Conservation (phyloP, 2,113 vertebrate genomes). For the Trematocara zebra region DNA sequence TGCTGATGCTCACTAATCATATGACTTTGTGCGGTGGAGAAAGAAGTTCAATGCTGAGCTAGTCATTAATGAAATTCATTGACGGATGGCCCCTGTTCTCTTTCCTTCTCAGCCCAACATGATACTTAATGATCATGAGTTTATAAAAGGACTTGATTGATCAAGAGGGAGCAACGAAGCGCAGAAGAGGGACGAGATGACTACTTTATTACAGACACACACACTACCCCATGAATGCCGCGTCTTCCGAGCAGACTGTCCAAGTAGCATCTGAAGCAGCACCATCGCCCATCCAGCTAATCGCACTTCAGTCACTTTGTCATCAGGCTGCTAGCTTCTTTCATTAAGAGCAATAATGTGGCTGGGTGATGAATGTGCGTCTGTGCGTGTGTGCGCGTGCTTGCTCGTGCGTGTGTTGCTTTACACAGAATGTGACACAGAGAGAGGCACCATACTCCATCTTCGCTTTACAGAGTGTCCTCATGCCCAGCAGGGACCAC, state of each 20-base stretch:
- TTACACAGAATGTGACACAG: conserved; percentile 59
- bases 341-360: conserved; percentile 90
- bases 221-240: conserved; percentile 42
- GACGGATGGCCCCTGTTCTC: conserved; percentile 68
- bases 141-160: conserved; percentile 82
- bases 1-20: conserved; percentile 51
- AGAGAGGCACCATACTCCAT: conserved; percentile 78
- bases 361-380: conserved; percentile 85
- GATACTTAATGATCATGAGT: conserved; percentile 80
- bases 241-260: conserved; percentile 56
- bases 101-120: conserved; percentile 61
- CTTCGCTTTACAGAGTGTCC: conserved; percentile 88
- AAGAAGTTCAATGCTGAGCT: conserved; percentile 45
- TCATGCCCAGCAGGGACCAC: conserved; percentile 84
- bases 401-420: conserved; percentile 45
- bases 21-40: conserved; percentile 38
- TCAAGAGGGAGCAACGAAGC: conserved; percentile 75
- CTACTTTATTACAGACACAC: conserved; percentile 82
- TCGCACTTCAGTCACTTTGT: conserved; percentile 89
- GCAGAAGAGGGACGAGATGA: conserved; percentile 69
- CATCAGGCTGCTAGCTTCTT: conserved; percentile 82
- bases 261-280: conserved; percentile 66
- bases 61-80: conserved; percentile 69
- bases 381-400: conserved; percentile 40
- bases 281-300: conserved; percentile 73